Conservation (phyloP, 1,140 invertebrate genomes). For the Eulimnadia texana region DNA sequence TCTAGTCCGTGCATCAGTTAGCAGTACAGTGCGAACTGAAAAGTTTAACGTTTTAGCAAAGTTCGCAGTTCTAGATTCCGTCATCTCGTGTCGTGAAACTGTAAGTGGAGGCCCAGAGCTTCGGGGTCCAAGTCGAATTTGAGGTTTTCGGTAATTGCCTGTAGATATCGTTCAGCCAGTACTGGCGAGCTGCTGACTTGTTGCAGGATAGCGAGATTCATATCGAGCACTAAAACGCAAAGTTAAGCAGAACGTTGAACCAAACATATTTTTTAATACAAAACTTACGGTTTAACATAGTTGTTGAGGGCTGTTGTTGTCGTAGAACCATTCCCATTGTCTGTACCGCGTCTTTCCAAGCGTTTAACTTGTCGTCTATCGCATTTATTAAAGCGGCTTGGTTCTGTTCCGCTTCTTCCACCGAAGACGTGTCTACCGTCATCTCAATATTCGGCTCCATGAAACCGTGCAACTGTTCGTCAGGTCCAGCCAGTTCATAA, state of each 20-base stretch:
- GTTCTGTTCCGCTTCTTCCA: neutral
- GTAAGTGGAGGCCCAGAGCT: too few species aligned
- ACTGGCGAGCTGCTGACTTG: too few species aligned
- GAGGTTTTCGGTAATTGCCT: too few species aligned
- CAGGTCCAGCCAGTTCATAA: neutral
- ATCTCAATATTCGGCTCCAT: too few species aligned
- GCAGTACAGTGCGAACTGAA: too few species aligned
- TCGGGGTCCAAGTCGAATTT: too few species aligned
- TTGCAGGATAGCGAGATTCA: neutral
- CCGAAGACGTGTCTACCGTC: neutral
- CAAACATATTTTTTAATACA: neutral
- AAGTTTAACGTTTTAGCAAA: too few species aligned
- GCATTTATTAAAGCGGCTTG: neutral
- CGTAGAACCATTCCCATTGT: neutral
- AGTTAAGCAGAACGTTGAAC: neutral
- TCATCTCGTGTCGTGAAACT: too few species aligned
- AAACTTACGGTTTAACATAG: neutral
- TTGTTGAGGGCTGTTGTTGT: neutral
- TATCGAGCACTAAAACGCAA: neutral
- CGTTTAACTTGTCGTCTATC: neutral
- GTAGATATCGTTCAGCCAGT: too few species aligned
- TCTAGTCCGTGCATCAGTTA: too few species aligned
- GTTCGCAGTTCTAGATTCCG: too few species aligned
- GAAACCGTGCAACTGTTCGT: too few species aligned
- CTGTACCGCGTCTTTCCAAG: neutral